Evolutionary conservation across 2,888 invertebrate species (phyloP).

Genomic region (Mimachlamys varia): DNA sequence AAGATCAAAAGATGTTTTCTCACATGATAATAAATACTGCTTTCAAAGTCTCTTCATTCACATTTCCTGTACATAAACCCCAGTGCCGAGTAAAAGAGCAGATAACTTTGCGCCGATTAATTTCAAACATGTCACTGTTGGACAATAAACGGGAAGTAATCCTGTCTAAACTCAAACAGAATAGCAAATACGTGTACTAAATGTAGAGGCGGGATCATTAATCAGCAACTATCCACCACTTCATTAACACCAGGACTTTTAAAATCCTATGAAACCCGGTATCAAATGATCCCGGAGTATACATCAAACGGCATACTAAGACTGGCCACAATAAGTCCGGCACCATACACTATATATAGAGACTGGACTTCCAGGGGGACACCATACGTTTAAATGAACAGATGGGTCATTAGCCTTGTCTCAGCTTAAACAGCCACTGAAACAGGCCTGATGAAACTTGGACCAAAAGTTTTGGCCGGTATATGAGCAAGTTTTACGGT

Average conservation of each 20-base stretch:
- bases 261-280: background rate
- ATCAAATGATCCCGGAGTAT: background rate
- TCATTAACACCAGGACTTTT: background rate
- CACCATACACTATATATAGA: background rate
- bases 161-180: constrained; percentile 24
- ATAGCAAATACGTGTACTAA: constrained; percentile 3
- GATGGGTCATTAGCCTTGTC: too few species aligned
- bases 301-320: background rate
- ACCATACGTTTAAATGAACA: too few species aligned
- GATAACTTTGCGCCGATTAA: constrained; percentile 26
- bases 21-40: background rate
- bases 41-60: background rate
- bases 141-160: background rate
- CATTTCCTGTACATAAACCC: background rate
- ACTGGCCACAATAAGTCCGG: background rate
- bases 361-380: too few species aligned
- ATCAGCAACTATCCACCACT: background rate
- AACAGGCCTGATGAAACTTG: too few species aligned
- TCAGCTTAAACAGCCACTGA: too few species aligned
- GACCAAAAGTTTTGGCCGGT: too few species aligned
- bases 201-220: background rate
- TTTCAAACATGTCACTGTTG: background rate
- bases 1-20: background rate
- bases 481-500: too few species aligned
- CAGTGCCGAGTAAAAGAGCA: background rate